Evolutionary conservation across 2,113 vertebrate genomes (phyloP).

Genomic region (Aythya baeri): DNA sequence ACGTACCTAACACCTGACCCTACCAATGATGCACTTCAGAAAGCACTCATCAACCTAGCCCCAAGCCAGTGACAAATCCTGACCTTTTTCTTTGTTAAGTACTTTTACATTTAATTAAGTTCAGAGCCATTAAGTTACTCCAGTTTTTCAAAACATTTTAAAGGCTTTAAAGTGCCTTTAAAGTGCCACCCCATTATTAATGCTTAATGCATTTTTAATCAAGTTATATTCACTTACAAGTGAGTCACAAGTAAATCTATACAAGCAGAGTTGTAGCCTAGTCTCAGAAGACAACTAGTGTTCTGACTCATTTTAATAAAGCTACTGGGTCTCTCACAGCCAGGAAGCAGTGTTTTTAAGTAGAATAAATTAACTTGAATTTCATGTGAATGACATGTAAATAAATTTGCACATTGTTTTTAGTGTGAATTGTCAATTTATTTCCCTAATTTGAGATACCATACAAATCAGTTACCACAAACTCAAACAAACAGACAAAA

Average conservation of each 20-base stretch:
- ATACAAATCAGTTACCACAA: neutral
- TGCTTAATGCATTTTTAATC: neutral
- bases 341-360: neutral
- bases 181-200: neutral
- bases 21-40: neutral
- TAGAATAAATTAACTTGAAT: neutral
- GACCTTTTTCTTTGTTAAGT: neutral
- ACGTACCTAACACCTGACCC: neutral
- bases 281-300: neutral
- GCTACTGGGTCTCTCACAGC: neutral
- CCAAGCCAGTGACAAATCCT: neutral
- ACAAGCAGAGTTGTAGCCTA: neutral
- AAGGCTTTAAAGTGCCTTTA: neutral
- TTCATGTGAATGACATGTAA: neutral
- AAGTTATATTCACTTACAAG: neutral
- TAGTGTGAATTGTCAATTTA: neutral
- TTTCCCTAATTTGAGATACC: neutral
- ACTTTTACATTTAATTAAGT: neutral
- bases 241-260: neutral
- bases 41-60: neutral
- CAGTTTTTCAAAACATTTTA: neutral
- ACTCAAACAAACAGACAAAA: neutral
- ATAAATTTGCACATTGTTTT: neutral
- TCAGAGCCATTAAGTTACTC: neutral
- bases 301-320: neutral